A percentile compares a stretch with the other conserved stretches of the same genome.
phyloP scores from a whole-genome alignment of 1,140 invertebrate genomes.

The Steinernema khuongi region DNA sequence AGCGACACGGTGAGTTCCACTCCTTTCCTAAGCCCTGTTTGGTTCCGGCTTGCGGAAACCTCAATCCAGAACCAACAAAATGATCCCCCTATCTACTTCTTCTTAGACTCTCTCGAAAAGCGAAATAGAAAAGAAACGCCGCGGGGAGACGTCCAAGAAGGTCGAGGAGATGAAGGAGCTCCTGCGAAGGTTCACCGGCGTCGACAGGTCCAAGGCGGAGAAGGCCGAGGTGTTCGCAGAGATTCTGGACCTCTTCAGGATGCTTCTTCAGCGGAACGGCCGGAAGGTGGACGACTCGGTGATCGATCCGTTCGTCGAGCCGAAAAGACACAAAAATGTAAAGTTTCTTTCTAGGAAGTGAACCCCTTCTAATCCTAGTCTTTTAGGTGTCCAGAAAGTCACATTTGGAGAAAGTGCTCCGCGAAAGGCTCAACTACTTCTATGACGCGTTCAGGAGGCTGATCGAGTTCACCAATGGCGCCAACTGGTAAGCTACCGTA shows the following conservation, averaged over 20 bases:
- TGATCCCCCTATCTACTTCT: not conserved
- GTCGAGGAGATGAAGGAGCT: not conserved
- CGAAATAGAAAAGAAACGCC: not conserved
- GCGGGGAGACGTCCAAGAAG: not conserved
- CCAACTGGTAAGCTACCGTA: not conserved
- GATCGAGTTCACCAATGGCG: not conserved
- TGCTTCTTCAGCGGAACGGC: not conserved
- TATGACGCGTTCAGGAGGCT: not conserved
- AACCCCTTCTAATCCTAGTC: not conserved
- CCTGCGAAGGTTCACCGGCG: not conserved
- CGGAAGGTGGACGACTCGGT: not conserved
- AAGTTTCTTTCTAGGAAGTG: not conserved
- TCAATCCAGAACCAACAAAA: too few relatives aligned
- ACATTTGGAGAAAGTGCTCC: not conserved
- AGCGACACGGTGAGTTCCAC: not conserved
- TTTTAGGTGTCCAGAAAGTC: not conserved
- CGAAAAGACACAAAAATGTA: not conserved
- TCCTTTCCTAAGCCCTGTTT: too few relatives aligned
- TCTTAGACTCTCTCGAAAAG: not conserved
- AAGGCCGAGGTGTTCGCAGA: not conserved
- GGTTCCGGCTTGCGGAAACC: too few relatives aligned
- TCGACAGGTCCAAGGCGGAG: not conserved
- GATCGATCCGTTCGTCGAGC: not conserved
- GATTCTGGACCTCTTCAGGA: not conserved
- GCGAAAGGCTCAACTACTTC: not conserved